Evolutionary conservation across 1,140 invertebrate species (phyloP), one percentile per base, ranked within the genome.

Genomic region (Oryctes rhinoceros): DNA sequence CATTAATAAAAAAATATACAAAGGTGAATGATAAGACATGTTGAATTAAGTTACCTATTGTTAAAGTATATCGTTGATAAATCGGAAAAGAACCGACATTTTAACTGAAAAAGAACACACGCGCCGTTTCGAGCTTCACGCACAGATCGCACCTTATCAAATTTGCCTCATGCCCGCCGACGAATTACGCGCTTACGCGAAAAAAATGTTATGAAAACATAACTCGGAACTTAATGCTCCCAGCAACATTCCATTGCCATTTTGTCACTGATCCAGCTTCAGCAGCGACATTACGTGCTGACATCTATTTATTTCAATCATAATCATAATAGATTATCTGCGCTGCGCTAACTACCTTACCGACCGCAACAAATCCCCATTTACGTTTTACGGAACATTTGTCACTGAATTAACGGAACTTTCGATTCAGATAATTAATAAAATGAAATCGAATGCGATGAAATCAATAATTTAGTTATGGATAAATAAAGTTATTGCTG

Each of bases 21-120:
- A 85, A 85, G 84, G 83, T 85, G 82, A 82, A 82, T 82, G 83
- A 85, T 84, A 85, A 85, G 84, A 85, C 84, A 84, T 84, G 84
- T 84, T 84, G 83, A 84, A 84, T 83, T 82, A 79, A 82, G 83
- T 85, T 85, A 85, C 85, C 85, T 85, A 85, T 85, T 85, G 85
- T 85, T 85, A 84, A 85, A 85, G 85, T 65, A 71, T 65, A 78
- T 47, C 35, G 49, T 80, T 78, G 39, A 71, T 78, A 78, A 78
- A 80, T 53, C 74, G 9, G 30, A 80, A 78, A 76, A 78, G 47
- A 71, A 67, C 62, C 49, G 75, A 53, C 76, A 78, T 37, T 53
- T 78, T 53, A 76, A 80, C 80, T 44, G 24, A 74, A 79, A 74
- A 79, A 79, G 65, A 79, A 79, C 78, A 47, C 67, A 20, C 75